Percentiles rank a stretch among this genome's conserved stretches.
These are phyloP conservation scores for Heliconius melpomene DNA, from an alignment of 1,140 invertebrate species.

Conservation along the genomic window DNA sequence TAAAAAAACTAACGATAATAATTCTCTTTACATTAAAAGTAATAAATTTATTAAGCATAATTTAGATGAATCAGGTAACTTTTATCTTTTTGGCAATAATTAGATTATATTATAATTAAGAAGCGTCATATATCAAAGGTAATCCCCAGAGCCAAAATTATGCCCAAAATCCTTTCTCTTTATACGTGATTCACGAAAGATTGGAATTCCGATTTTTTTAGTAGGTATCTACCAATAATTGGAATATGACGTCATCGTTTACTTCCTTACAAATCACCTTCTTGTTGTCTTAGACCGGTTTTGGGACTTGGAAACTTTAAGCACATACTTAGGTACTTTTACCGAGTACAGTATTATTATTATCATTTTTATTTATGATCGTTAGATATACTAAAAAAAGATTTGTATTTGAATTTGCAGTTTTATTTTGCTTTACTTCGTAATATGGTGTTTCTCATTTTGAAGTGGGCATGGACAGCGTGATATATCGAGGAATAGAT, in stretches of 20 bases:
- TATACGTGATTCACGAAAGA: not conserved
- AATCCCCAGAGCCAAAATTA: slow-evolving; percentile 2
- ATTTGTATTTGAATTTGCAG: no score
- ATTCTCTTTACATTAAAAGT: not conserved
- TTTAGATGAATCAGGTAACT: not conserved
- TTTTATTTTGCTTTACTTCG: no score
- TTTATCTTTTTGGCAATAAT: not conserved
- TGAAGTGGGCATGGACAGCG: no score
- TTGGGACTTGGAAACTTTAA: no score
- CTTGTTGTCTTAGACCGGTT: not conserved
- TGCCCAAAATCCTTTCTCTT: not conserved
- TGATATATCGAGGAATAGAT: no score
- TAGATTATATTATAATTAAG: slow-evolving; percentile 1
- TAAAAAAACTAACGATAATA: no score
- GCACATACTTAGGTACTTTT: no score
- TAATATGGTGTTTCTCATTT: no score
- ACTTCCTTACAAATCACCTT: not conserved
- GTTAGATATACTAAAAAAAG: no score
- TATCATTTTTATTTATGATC: no score
- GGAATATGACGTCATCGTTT: not conserved
- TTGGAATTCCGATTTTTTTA: not conserved
- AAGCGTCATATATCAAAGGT: not conserved
- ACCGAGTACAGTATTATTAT: no score
- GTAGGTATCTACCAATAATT: not conserved
- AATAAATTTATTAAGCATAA: not conserved